phyloP scores from a whole-genome alignment of 1,140 invertebrate species.

The Zaprionus kolodkinae region DNA sequence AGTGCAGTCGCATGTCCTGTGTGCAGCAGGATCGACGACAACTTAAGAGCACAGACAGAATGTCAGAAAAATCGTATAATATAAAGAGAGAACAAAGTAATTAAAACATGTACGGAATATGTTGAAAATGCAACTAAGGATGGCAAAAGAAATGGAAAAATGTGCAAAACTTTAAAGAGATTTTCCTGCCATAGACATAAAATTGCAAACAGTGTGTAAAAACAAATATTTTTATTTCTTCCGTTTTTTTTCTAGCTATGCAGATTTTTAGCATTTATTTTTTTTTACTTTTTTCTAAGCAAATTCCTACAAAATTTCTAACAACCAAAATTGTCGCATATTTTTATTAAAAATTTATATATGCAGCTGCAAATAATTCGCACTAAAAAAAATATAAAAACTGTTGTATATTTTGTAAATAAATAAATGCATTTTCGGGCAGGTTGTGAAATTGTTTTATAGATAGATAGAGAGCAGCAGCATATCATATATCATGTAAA shows the following conservation, averaged over 20 bases:
- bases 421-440: not conserved
- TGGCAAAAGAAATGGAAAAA: not conserved
- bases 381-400: constrained; percentile 1
- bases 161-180: too few relatives aligned
- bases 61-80: not conserved
- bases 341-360: not conserved
- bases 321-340: not conserved
- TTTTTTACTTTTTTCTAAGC: not conserved
- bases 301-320: not conserved
- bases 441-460: not conserved
- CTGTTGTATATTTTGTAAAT: not conserved
- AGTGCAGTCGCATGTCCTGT: constrained; percentile 39
- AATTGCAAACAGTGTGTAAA: too few relatives aligned
- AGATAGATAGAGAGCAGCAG: too few relatives aligned
- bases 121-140: not conserved
- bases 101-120: constrained; percentile 10
- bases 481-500: not conserved
- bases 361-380: constrained; percentile 8
- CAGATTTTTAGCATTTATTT: not conserved
- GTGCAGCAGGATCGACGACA: constrained; percentile 19
- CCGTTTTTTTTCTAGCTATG: not conserved
- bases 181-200: too few relatives aligned
- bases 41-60: constrained; percentile 22
- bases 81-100: constrained; percentile 29
- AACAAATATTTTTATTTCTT: not conserved